Base-by-base conservation (phyloP, 2,888 invertebrate species). In the Prenolepis imparis region DNA sequence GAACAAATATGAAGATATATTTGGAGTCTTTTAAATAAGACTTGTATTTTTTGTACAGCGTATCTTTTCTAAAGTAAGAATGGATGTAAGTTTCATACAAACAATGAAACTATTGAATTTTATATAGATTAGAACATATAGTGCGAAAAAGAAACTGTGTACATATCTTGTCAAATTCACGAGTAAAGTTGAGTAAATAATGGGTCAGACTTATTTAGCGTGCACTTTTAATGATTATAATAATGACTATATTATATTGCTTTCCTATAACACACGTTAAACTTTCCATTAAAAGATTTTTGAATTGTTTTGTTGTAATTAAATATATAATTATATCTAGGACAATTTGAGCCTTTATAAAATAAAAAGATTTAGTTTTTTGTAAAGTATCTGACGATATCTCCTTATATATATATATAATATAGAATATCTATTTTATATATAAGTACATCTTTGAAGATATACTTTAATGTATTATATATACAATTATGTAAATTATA, bases 41-140 rank as follows among this genome's bases (percentile, higher is more conserved):
- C 77, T 67, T 77, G 77, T 77, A 77, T 67, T 68, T 73, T 77
- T 77, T 77, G 68, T 77, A 77, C 77, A 77, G 68, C 41, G 28
- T 68, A 68, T 3, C 24, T 52, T 36, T 64, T 55, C 11, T 67
- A 28, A 77, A n/a, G 28, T 75, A 39, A 66, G 66, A 75, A 41
- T 66, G 39, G 55, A 12, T 55, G 68, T 57, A 77, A 67, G 57
- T 67, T 67, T 68, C 41, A 21, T 52, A 52, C 8, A 9, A 72
- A 36, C 8, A n/a, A 63, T n/a, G n/a, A 18, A 48, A 18, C 52
- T n/a, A 44, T 41, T 9, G 32, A 77, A 12, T 68, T 39, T 18
- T 18, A 66, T 55, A 24, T 64, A 44, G 24, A 24, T 52, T 68
- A 57, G 39, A 11, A 63, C 3, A 41, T 57, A 39, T 57, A 39